phyloP scores from a whole-genome alignment of 92 coral and sea anemone genomes.

The Zoanthus sociatus region DNA sequence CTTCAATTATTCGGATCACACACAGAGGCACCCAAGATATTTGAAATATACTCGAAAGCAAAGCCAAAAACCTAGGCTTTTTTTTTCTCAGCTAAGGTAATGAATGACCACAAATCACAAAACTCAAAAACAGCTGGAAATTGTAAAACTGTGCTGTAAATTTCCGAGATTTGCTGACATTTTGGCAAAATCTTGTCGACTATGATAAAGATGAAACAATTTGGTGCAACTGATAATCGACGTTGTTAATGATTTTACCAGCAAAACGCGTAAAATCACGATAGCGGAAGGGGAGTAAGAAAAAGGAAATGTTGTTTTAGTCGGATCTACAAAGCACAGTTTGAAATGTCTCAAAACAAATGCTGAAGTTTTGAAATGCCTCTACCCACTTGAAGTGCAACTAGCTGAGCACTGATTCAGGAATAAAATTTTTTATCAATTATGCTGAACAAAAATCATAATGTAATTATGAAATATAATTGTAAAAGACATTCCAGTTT shows the following conservation, averaged over 20 bases:
- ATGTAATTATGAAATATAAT: no score
- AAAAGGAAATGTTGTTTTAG: background rate
- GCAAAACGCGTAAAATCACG: background rate
- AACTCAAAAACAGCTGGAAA: background rate
- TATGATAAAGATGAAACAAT: background rate
- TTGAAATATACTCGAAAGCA: no score
- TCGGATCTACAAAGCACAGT: background rate
- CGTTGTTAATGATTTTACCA: background rate
- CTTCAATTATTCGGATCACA: no score
- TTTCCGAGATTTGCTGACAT: background rate
- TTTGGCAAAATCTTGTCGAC: background rate
- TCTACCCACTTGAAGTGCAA: background rate
- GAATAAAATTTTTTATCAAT: background rate
- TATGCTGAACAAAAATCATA: background rate
- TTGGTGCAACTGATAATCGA: background rate
- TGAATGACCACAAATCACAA: background rate
- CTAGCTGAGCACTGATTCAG: background rate
- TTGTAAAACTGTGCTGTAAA: background rate
- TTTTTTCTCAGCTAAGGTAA: background rate
- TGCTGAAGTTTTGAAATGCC: background rate
- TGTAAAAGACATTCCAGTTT: no score
- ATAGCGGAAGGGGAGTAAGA: background rate
- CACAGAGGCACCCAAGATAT: no score
- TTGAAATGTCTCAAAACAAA: background rate
- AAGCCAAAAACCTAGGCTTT: background rate